Conservation (phyloP, 1,140 invertebrate genomes). For the Drosophila willistoni region DNA sequence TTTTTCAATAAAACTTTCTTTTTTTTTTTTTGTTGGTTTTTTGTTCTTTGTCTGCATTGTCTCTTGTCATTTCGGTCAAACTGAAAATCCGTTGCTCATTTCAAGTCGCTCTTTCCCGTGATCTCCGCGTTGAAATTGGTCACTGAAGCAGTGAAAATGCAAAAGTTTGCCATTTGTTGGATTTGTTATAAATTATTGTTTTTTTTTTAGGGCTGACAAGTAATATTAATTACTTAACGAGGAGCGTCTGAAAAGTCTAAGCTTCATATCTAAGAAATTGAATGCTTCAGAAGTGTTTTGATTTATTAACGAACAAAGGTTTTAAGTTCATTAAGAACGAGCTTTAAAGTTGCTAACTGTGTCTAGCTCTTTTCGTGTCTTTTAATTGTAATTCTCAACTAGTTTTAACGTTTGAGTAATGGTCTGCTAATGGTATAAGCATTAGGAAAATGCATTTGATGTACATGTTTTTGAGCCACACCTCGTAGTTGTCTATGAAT, state of each 20-base stretch:
- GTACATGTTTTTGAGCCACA: no score
- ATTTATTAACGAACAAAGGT: background rate
- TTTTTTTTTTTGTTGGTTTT: background rate
- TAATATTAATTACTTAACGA: background rate
- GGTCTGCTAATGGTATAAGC: no score
- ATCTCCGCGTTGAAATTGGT: conserved; percentile 10
- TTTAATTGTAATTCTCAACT: no score
- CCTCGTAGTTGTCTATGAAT: no score
- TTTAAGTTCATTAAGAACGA: no score
- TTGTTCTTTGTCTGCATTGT: conserved; percentile 5
- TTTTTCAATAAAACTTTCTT: conserved; percentile 78
- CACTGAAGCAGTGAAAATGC: background rate
- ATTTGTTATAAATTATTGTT: conserved; percentile 24
- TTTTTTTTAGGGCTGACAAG: background rate
- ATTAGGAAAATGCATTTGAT: no score
- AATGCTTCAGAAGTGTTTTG: no score
- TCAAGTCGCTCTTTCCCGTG: conserved; percentile 17
- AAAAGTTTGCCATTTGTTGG: background rate
- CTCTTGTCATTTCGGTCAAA: conserved; percentile 38
- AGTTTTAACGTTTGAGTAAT: no score
- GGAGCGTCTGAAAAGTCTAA: background rate
- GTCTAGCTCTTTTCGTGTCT: no score
- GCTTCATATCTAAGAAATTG: background rate
- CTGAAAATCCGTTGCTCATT: conserved; percentile 63
- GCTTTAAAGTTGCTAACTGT: no score